phyloP scores from a whole-genome alignment of 2,888 invertebrate genomes.

The Nymphalis c-album region DNA sequence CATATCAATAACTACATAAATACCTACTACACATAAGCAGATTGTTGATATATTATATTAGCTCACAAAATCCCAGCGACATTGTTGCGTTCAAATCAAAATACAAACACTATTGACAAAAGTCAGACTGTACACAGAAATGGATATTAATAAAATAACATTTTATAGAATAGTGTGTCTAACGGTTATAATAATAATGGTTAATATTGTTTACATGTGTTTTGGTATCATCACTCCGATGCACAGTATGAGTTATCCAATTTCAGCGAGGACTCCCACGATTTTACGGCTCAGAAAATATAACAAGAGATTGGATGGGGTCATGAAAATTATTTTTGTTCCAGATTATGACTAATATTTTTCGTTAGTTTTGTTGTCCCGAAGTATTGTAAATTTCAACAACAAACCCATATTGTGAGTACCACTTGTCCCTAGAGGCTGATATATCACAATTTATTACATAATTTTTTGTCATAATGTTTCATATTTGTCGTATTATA shows the following conservation, averaged over 20 bases:
- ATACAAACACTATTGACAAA: conserved; percentile 1
- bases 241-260: conserved; percentile 22
- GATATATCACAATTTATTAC: too few species aligned
- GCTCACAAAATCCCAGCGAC: not conserved
- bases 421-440: too few species aligned
- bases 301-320: conserved; percentile 20
- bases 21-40: too few species aligned
- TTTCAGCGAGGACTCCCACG: conserved; percentile 17
- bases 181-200: conserved; percentile 10
- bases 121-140: not conserved
- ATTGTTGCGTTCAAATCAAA: not conserved
- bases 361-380: not conserved
- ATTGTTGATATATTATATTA: not conserved
- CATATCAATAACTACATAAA: too few species aligned
- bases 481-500: too few species aligned
- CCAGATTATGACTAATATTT: not conserved
- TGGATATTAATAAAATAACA: conserved; percentile 3
- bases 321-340: conserved; percentile 8
- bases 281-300: conserved; percentile 29
- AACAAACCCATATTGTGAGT: not conserved
- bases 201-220: conserved; percentile 13
- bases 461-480: too few species aligned
- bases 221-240: conserved; percentile 14
- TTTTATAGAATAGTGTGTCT: not conserved
- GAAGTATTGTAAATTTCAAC: not conserved